Conservation (phyloP, 23 tunicate genomes). For the Oikopleura albicans region DNA sequence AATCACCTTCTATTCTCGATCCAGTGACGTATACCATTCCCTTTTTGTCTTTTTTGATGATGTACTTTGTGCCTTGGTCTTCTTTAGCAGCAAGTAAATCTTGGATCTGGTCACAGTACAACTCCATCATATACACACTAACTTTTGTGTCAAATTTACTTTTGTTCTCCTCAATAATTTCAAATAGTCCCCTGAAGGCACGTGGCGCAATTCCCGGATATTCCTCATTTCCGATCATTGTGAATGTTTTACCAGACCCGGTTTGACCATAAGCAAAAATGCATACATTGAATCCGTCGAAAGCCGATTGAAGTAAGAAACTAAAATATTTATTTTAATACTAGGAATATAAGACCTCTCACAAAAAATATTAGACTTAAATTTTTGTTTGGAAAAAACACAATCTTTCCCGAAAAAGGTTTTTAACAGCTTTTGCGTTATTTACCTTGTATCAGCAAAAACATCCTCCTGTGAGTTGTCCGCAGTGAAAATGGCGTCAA, state of each 20-base stretch:
- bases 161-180: constrained; percentile 42
- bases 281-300: constrained; percentile 67
- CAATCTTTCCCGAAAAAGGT: not conserved
- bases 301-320: constrained; percentile 69
- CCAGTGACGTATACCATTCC: constrained; percentile 87
- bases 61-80: constrained; percentile 26
- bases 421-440: constrained; percentile 24
- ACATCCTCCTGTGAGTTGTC: constrained; percentile 37
- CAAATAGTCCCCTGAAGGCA: constrained; percentile 63
- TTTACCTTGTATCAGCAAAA: constrained; percentile 65
- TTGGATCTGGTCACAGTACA: constrained; percentile 68
- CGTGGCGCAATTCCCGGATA: constrained; percentile 77
- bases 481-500: constrained; percentile 54
- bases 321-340: not conserved
- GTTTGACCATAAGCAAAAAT: constrained; percentile 76
- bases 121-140: constrained; percentile 85
- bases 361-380: too few species aligned
- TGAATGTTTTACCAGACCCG: constrained; percentile 93
- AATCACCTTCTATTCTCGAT: constrained; percentile 25
- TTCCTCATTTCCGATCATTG: constrained; percentile 73
- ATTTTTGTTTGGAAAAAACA: too few species aligned
- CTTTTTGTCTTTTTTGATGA: constrained; percentile 86
- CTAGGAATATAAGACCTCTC: too few species aligned
- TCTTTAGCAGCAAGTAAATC: constrained; percentile 32
- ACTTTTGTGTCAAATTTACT: constrained; percentile 36